Base-by-base conservation (phyloP, 2,113 vertebrate genomes). In the Saimiri boliviensis region DNA sequence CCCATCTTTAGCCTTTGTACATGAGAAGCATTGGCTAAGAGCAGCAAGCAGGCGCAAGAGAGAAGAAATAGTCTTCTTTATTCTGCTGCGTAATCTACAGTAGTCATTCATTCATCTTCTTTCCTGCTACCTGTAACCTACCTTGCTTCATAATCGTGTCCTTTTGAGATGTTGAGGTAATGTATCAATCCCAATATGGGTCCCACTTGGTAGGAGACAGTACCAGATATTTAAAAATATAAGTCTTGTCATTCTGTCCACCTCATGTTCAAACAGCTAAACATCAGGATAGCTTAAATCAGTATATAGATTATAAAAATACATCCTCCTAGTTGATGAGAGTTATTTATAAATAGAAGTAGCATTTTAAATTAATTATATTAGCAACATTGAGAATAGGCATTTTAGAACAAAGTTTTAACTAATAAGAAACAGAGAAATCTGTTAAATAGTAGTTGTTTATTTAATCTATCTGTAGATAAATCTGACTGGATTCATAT, bases 391-490 rank as follows among this genome's bases (percentile, higher is more conserved):
- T 87, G 77, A 88, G 32, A 81, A 58, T 68, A 90, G 35, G 81
- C 45, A 71, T 74, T 92, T 96, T 80, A 87, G 47, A 93, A 86
- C 27, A 47, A 66, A 80, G 20, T 88, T 76, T 90, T 42, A 79
- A 56, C 21, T 70, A 82, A 42, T 71, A 71, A 81, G 37, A 80
- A 73, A 56, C 7, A 85, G 35, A 13, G 45, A n/a, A n/a, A 76
- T 37, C 32, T 94, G n/a, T 37, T 86, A 86, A 76, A 82, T 86
- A 95, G 35, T 56, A 83, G 49, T 52, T 71, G 37, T 94, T 94
- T 95, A 66, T 58, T 60, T 73, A 25, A 71, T 13, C 7, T 79
- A 27, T 66, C 86, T 96, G 45, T 77, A 73, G 37, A 66, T 73
- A 56, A 85, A 45, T 90, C 37, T 94, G 25, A 81, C 42, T 79